Conservation (phyloP, 2,888 invertebrate species). For the Imbricaverruca yamaguchii region DNA sequence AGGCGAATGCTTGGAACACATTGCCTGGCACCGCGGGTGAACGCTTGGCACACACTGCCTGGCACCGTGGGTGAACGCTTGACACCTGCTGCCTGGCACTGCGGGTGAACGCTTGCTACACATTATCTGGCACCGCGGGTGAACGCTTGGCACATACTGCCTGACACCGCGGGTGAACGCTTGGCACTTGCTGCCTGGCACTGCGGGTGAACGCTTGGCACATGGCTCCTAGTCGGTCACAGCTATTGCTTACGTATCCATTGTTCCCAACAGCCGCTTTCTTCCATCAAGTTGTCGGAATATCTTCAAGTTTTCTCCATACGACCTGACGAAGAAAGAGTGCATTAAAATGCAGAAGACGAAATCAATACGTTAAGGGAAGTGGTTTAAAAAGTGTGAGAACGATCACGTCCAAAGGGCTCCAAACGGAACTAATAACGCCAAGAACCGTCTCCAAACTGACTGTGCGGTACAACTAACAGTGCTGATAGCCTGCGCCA, state of each 20-base stretch:
- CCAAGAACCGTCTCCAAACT: neutral
- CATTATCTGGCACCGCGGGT: too few relatives aligned
- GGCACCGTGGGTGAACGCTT: too few relatives aligned
- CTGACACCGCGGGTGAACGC: too few relatives aligned
- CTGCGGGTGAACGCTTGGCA: neutral
- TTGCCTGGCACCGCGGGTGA: too few relatives aligned
- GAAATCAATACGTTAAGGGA: neutral
- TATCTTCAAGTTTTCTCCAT: constrained; percentile 32
- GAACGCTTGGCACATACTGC: too few relatives aligned
- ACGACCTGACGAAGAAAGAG: constrained; percentile 26
- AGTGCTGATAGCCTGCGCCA: neutral
- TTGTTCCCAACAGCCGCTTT: neutral
- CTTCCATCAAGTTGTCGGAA: constrained; percentile 21
- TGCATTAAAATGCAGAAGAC: neutral
- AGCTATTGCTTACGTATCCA: neutral
- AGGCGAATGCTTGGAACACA: too few relatives aligned
- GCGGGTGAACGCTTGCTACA: too few relatives aligned
- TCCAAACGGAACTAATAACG: neutral
- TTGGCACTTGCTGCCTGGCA: neutral
- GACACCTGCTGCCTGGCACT: too few relatives aligned
- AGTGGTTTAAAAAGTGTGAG: neutral
- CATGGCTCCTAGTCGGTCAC: neutral
- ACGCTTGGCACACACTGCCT: too few relatives aligned
- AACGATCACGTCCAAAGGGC: neutral
- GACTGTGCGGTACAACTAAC: neutral